A percentile compares a stretch with the other conserved stretches of the same genome.
phyloP scores from a whole-genome alignment of 2,888 invertebrate genomes.

The Ophioninae sp. region DNA sequence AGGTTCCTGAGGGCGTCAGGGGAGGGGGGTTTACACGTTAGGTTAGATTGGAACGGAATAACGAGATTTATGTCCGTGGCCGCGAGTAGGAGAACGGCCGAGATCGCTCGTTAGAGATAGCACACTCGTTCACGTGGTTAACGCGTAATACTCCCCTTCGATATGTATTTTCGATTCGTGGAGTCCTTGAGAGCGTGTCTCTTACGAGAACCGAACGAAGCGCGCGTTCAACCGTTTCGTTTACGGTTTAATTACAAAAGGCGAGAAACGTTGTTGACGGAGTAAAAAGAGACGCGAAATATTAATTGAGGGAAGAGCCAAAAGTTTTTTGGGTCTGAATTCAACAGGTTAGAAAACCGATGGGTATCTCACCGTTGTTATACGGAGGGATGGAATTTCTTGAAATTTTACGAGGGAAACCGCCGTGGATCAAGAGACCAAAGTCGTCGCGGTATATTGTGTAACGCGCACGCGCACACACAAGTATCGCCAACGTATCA shows the following conservation, averaged over 20 bases:
- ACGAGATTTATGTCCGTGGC: constrained; percentile 28
- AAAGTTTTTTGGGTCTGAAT: not conserved
- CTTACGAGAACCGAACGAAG: not conserved
- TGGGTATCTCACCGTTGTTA: constrained; percentile 31
- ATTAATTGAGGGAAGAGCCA: not conserved
- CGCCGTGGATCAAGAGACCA: not conserved
- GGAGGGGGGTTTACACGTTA: not conserved
- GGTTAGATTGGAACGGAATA: constrained; percentile 36
- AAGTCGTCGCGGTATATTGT: not conserved
- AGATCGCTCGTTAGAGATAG: constrained; percentile 11
- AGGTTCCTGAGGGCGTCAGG: not conserved
- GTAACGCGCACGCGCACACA: not conserved
- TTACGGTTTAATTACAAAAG: not conserved
- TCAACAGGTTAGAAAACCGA: not conserved
- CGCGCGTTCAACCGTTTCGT: constrained; percentile 48
- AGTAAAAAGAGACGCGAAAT: not conserved
- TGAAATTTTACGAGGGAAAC: constrained; percentile 34
- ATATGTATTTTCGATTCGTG: constrained; percentile 37
- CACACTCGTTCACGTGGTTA: not conserved
- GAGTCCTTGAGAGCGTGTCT: constrained; percentile 44
- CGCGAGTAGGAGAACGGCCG: constrained; percentile 27
- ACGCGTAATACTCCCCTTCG: constrained; percentile 9
- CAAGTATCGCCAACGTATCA: not conserved
- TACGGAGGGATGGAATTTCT: constrained; percentile 40
- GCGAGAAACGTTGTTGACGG: not conserved